A percentile compares a stretch with the other conserved stretches of the same genome.
Evolutionary conservation across 37 sponge, comb jelly and placozoan species (phyloP).

Genomic region (Petrosia ficiformis): DNA sequence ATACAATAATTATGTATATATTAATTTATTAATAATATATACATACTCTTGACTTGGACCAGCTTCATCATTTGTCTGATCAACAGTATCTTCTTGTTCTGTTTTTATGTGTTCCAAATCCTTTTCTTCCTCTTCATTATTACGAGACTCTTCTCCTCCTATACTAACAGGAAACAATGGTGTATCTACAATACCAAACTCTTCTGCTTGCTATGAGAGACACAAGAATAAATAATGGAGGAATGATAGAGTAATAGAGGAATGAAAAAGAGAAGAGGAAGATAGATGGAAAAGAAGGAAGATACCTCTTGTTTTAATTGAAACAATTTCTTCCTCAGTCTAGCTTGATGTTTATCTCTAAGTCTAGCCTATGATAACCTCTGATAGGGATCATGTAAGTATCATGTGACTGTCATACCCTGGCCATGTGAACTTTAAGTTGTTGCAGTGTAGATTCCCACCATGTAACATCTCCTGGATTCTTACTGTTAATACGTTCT

Average conservation of each 20-base stretch:
- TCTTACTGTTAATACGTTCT: slow-evolving; percentile 63
- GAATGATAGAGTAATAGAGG: neutral
- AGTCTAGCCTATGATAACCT: slow-evolving; percentile 62
- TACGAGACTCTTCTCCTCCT: neutral
- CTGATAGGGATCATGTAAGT: neutral
- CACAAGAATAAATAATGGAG: neutral
- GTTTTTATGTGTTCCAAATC: neutral
- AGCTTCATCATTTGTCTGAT: neutral
- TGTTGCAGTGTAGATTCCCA: slow-evolving; percentile 88
- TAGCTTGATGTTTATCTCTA: slow-evolving; percentile 85
- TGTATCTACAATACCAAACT: slow-evolving; percentile 9
- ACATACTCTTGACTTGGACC: neutral
- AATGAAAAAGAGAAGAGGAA: too few relatives aligned
- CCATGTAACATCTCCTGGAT: slow-evolving; percentile 82
- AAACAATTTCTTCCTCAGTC: slow-evolving; percentile 77
- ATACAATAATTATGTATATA: too few relatives aligned
- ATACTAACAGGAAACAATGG: slow-evolving; percentile 49
- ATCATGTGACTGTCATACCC: slow-evolving; percentile 21
- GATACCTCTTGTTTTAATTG: slow-evolving; percentile 73
- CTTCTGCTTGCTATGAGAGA: slow-evolving; percentile 36
- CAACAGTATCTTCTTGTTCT: neutral
- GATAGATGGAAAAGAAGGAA: neutral
- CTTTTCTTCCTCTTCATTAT: neutral
- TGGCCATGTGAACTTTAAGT: slow-evolving; percentile 85
- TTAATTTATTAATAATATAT: too few relatives aligned